These are phyloP conservation scores for Sepiola atlantica DNA, from an alignment of 2,888 invertebrate species.

Conservation along the genomic window DNA sequence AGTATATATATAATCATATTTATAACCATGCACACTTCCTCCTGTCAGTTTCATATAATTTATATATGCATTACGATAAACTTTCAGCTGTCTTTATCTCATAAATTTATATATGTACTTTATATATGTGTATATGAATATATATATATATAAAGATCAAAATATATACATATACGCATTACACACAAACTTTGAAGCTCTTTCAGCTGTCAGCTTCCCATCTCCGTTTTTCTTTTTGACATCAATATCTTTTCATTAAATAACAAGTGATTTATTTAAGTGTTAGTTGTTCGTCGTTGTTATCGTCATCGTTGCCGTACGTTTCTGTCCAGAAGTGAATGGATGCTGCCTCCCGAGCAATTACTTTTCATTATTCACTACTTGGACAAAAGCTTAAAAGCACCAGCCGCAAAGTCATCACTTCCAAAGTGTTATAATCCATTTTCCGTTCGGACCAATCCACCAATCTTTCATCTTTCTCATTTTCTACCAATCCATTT, in stretches of 20 bases:
- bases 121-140: neutral
- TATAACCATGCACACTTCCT: neutral
- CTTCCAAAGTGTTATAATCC: neutral
- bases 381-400: neutral
- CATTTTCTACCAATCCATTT: neutral
- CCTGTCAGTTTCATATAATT: no score
- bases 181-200: neutral
- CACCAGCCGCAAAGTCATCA: neutral
- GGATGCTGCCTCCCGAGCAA: neutral
- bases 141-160: neutral
- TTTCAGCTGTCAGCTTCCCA: neutral
- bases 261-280: neutral
- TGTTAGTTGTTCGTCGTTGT: neutral
- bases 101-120: neutral
- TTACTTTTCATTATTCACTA: neutral
- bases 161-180: neutral
- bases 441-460: neutral
- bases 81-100: neutral
- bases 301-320: neutral
- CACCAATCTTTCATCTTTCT: neutral
- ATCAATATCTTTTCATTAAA: neutral
- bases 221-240: neutral
- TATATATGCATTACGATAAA: no score
- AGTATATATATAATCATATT: neutral
- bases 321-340: neutral